Percentiles rank a stretch among this genome's conserved stretches.
Evolutionary conservation across 2,888 invertebrate species (phyloP).

Genomic region (Nephrotoma appendiculata): DNA sequence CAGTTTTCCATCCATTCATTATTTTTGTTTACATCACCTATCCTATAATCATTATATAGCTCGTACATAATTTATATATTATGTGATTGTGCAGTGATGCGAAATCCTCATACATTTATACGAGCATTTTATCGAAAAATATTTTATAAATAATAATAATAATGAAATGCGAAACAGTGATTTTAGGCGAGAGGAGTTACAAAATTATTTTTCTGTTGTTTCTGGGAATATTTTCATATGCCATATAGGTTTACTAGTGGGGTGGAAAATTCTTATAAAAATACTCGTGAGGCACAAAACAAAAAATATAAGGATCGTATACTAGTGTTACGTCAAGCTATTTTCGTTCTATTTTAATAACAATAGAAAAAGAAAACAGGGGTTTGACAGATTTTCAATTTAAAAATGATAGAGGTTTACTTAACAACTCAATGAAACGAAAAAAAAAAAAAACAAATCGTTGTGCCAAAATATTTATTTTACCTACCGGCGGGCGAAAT

Average conservation of each 20-base stretch:
- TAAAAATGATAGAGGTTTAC: no score
- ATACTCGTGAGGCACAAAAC: no score
- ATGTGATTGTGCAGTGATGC: background rate
- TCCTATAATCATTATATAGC: background rate
- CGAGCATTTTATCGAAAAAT: background rate
- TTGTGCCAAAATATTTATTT: no score
- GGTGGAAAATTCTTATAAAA: background rate
- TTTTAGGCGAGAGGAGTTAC: background rate
- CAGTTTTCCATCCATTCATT: background rate
- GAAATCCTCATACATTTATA: background rate
- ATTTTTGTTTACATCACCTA: background rate
- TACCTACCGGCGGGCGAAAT: no score
- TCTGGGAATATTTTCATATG: background rate
- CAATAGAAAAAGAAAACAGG: background rate
- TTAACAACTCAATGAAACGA: no score
- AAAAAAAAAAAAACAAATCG: no score
- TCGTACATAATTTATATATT: background rate
- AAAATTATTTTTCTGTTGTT: background rate
- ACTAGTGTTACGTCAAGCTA: no score
- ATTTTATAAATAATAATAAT: background rate
- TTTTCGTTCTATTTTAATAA: background rate
- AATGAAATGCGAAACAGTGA: background rate
- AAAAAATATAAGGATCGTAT: no score
- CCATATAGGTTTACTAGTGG: background rate
- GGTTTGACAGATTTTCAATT: background rate